Evolutionary conservation across 2,113 vertebrate species (phyloP), one percentile per base, ranked within the genome.

Genomic region (Antechinus flavipes): DNA sequence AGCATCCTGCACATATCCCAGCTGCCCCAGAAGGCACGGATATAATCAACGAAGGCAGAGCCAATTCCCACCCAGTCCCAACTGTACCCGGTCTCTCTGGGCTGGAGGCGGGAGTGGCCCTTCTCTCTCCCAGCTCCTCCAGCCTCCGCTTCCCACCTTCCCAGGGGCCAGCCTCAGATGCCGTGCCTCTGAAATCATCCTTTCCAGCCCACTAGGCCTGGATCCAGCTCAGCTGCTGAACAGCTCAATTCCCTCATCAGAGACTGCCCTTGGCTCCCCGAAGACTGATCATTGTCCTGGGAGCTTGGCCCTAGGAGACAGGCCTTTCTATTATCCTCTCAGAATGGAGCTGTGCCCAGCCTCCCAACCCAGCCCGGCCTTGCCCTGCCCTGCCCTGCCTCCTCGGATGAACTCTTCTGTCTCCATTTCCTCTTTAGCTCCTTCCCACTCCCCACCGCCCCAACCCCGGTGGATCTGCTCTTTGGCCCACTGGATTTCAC

Each of bases 261-360:
- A 96, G 55, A 91, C 95, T 96, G 97, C 91, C 94, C 94, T 97
- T 96, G 95, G 95, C 95, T 97, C 97, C 97, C 95, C 16, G 25
- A 97, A 96, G 54, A 96, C 92, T 93, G 91, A 92, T 93, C 95
- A 8, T 92, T 95, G 93, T 91, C 97, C 97, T 94, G 3, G 96
- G 93, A 93, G 93, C 97, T 97, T 96, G 97, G 95, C 96, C 96
- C 97, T 94, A 3, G 96, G 93, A 93, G 92, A 97, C 97, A 96
- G 97, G 95, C 96, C 96, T 91, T 93, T 96, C 94, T 98, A 98
- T 97, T 97, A 98, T 98, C 97, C 93, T 94, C 96, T 96, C 97
- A 94, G 97, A 98, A 98, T 97, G 97, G 92, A 95, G 93, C 93
- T 95, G 54, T 91, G 94, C 58, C 90, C 61, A 46, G 93, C 0